Base-by-base conservation (phyloP, 2,888 invertebrate genomes). In the Epistrophella euchroma region DNA sequence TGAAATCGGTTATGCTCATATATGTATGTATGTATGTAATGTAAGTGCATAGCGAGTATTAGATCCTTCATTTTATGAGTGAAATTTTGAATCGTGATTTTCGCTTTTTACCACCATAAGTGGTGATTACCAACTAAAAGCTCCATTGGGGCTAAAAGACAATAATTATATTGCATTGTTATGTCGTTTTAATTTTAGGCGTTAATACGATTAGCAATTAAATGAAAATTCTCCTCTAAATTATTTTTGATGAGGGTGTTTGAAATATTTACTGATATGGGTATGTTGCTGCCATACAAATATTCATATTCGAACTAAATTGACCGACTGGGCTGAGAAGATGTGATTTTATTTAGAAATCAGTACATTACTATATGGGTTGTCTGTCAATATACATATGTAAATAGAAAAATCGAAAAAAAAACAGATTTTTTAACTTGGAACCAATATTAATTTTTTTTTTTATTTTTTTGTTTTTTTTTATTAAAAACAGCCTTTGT, bases 51-150 rank as follows among this genome's bases (percentile, higher is more conserved):
- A 60, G 19, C 43, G 55, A 50, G 62, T 60, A 73, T 72, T 80
- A 70, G 68, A 85, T 76, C 60, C 73, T 80, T 32, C 0, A 25
- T 4, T 76, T 77, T 68, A 73, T 85, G 76, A 80, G 72, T 85
- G 76, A 80, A 80, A 80, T 80, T 76, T 76, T 76, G 72, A 80
- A 85, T 80, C 80, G 60, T 55, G 72, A 72, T 72, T 68, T 78
- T n/a, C 37, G 10, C 10, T 58, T 35, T 66, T 73, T 50, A 11
- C n/a, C 15, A 35, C 25, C 43, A 13, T 11, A 58, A 45, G 47
- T 58, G 68, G 35, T 32, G 52, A 40, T 32, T 43, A 19, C 15
- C 9, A 17, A 66, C 10, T 68, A 15, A 9, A 55, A 35, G 35
- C 47, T 35, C 32, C 72, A 35, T 11, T 72, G 19, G 37, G 28